Evolutionary conservation across 2,797 vertebrate species (phyloP).

Genomic region (Bradypodion ventrale): DNA sequence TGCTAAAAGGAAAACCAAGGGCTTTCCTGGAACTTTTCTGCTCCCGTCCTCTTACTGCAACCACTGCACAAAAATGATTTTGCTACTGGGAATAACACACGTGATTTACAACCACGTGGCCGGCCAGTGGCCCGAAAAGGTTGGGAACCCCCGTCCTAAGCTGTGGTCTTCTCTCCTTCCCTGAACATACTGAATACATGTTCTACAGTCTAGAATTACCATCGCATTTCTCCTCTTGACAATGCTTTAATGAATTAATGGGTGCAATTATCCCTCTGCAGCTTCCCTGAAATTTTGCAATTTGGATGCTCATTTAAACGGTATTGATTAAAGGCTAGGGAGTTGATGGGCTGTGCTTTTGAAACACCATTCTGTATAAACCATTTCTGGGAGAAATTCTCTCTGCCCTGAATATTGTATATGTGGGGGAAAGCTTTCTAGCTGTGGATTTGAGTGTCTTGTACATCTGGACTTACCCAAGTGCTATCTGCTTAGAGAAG

Average conservation of each 20-base stretch:
- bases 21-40: background rate
- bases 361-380: rapidly evolving
- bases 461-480: background rate
- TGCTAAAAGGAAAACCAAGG: background rate
- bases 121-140: no score
- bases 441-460: background rate
- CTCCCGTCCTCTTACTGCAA: background rate
- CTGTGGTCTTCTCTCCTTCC: background rate
- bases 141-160: background rate
- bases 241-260: background rate
- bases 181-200: background rate
- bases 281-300: background rate
- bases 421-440: background rate
- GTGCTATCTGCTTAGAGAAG: background rate
- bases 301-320: background rate
- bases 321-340: background rate
- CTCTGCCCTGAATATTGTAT: background rate
- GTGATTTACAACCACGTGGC: no score
- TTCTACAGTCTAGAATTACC: no score
- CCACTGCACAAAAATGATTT: no score
- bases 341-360: background rate
- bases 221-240: background rate
- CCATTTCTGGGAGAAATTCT: background rate
- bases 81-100: no score
- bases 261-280: background rate